These are phyloP conservation scores for Sinohyriopsis cumingii DNA, from an alignment of 2,888 invertebrate species.

Conservation along the genomic window DNA sequence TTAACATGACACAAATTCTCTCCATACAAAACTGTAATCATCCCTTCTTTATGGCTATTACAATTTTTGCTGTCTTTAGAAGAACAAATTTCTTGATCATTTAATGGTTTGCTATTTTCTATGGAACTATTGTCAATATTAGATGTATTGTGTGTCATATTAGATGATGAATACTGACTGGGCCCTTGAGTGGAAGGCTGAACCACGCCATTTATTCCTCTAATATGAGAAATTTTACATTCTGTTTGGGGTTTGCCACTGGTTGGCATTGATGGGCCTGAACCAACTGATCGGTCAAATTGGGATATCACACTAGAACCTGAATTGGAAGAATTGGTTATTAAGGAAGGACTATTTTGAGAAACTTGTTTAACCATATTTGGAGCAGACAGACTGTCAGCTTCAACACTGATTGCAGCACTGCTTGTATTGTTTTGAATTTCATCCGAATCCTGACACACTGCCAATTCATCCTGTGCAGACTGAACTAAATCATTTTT, in stretches of 20 bases:
- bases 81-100: too few species aligned
- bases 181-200: slow-evolving; percentile 14
- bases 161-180: background rate
- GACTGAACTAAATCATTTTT: slow-evolving; percentile 10
- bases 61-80: too few species aligned
- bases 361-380: slow-evolving; percentile 11
- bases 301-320: background rate
- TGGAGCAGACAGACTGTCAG: slow-evolving; percentile 10
- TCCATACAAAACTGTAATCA: slow-evolving; percentile 34
- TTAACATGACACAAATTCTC: slow-evolving; percentile 30
- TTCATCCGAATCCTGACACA: slow-evolving; percentile 7
- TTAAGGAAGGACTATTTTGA: slow-evolving; percentile 8
- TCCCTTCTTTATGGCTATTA: too few species aligned
- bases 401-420: slow-evolving; percentile 2
- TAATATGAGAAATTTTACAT: slow-evolving; percentile 16
- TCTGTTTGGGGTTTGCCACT: background rate
- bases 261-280: background rate
- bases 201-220: slow-evolving; percentile 32
- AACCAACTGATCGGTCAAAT: background rate
- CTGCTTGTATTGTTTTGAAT: slow-evolving; percentile 7
- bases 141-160: background rate
- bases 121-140: too few species aligned
- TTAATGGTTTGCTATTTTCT: too few species aligned
- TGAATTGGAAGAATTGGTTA: background rate
- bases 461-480: slow-evolving; percentile 5